These are phyloP conservation scores for Channallabes apus DNA, from an alignment of 2,797 vertebrate genomes.

Conservation along the genomic window DNA sequence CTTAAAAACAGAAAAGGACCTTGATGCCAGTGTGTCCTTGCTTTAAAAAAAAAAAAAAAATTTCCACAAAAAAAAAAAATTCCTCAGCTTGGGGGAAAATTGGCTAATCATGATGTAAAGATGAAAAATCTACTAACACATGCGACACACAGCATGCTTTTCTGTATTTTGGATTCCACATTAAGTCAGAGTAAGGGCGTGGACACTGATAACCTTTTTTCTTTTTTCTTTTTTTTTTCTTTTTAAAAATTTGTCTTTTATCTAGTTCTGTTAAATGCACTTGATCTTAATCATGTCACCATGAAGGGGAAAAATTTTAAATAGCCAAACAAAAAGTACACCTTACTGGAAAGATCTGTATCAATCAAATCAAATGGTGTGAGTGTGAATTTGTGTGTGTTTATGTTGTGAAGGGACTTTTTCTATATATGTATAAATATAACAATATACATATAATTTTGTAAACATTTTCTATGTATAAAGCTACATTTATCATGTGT, in stretches of 20 bases:
- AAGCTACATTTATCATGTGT: slow-evolving; percentile 75
- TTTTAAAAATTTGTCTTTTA: background rate
- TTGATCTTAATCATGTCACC: background rate
- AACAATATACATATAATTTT: slow-evolving; percentile 80
- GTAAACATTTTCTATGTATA: slow-evolving; percentile 83
- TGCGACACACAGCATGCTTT: background rate
- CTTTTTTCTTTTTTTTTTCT: no score
- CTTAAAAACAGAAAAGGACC: background rate
- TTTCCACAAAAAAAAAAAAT: no score
- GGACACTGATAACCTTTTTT: no score
- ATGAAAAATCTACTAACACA: background rate
- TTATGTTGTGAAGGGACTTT: slow-evolving; percentile 77
- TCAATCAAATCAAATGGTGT: background rate
- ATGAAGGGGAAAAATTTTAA: background rate
- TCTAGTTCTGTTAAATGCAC: background rate
- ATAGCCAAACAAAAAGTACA: background rate
- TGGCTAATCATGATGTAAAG: background rate
- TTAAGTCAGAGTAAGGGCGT: no score
- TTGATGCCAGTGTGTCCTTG: no score
- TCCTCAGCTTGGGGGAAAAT: background rate
- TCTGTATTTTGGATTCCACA: background rate
- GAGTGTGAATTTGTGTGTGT: slow-evolving; percentile 63
- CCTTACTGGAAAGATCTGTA: background rate
- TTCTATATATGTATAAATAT: slow-evolving; percentile 78
- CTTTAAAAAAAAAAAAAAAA: background rate